Evolutionary conservation across 37 sponge, comb jelly and placozoan species (phyloP).

Genomic region (Halisarca cf. caerulea): DNA sequence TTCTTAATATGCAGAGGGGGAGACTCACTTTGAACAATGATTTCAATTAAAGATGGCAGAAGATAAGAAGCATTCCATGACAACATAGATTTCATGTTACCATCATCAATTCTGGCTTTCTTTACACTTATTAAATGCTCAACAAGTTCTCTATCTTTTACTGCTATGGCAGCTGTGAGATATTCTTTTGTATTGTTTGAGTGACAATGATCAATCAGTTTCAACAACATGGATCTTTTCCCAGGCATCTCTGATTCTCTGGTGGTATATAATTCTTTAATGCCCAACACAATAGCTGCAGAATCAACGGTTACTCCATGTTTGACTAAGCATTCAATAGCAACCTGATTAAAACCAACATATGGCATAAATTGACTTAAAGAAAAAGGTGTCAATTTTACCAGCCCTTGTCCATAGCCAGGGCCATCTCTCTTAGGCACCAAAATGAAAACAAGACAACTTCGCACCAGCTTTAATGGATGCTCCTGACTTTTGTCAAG

Average conservation of each 20-base stretch:
- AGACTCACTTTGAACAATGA: background rate
- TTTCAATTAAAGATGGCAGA: background rate
- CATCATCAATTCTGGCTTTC: background rate
- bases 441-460: background rate
- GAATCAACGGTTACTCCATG: conserved; percentile 7
- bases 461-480: background rate
- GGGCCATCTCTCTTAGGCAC: background rate
- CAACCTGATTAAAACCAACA: background rate
- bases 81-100: background rate
- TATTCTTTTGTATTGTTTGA: background rate
- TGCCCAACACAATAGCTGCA: background rate
- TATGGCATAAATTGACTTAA: background rate
- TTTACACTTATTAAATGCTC: background rate
- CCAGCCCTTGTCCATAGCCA: background rate
- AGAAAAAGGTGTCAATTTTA: background rate
- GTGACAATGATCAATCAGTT: background rate
- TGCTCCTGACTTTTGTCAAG: background rate
- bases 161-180: background rate
- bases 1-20: conserved; percentile 17
- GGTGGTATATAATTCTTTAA: background rate
- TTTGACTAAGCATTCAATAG: background rate
- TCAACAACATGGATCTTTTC: background rate
- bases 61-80: conserved; percentile 6
- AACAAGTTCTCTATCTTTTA: conserved; percentile 3
- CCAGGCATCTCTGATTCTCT: background rate